Evolutionary conservation across 2,113 vertebrate genomes (phyloP).

Genomic region (Pteruthius melanotis): DNA sequence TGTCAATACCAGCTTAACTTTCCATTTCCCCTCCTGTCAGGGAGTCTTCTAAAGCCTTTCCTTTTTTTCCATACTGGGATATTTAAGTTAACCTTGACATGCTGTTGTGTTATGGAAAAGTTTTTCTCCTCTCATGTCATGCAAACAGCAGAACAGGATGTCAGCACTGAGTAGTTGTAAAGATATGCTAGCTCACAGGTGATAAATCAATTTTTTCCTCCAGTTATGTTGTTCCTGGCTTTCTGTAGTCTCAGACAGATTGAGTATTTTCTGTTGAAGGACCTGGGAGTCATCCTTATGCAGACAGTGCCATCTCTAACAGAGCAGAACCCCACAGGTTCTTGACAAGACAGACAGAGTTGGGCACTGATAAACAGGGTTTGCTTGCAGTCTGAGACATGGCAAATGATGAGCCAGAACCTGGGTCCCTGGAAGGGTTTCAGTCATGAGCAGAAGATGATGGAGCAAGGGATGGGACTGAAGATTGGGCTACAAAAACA

Average conservation of each 20-base stretch:
- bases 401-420: background rate
- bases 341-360: background rate
- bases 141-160: fast-evolving
- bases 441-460: background rate
- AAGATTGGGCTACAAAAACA: background rate
- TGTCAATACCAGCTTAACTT: background rate
- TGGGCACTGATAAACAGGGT: background rate
- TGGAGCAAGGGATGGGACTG: background rate
- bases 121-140: background rate
- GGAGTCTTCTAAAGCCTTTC: background rate
- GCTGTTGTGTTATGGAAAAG: background rate
- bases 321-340: background rate
- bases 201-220: background rate
- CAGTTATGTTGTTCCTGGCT: background rate
- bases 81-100: background rate
- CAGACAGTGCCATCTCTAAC: background rate
- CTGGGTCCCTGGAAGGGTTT: background rate
- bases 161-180: background rate
- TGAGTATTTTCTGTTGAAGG: background rate
- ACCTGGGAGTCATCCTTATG: background rate
- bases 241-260: background rate
- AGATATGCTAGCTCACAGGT: background rate
- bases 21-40: background rate
- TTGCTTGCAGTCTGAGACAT: background rate
- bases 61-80: background rate